phyloP scores from a whole-genome alignment of 2,888 invertebrate species.

The Terebella lapidaria region DNA sequence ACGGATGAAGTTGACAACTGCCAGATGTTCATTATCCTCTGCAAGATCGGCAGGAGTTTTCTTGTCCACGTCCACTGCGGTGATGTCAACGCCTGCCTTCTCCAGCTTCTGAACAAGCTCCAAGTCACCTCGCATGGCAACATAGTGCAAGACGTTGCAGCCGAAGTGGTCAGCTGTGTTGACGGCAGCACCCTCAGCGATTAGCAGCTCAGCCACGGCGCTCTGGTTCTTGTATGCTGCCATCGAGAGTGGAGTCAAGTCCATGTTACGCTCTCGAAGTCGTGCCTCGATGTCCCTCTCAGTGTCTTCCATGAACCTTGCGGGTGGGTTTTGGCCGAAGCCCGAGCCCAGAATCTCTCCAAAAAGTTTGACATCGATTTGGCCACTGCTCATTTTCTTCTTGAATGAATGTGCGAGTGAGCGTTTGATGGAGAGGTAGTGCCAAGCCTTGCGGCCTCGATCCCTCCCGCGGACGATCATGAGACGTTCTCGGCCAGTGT shows the following conservation, averaged over 20 bases:
- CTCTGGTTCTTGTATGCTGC: neutral
- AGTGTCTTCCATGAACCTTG: neutral
- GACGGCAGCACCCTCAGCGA: neutral
- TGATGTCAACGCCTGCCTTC: neutral
- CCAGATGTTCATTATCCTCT: neutral
- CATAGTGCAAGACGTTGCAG: neutral
- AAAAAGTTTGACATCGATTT: neutral
- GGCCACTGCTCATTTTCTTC: neutral
- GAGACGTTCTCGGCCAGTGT: neutral
- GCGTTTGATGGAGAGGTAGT: neutral
- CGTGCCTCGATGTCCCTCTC: neutral
- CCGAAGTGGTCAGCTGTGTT: neutral
- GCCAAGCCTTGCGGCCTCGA: neutral
- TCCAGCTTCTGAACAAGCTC: neutral
- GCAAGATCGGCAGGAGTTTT: neutral
- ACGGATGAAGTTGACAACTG: neutral
- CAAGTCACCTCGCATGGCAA: neutral
- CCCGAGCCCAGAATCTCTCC: neutral
- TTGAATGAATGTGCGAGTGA: neutral
- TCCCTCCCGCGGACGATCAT: neutral
- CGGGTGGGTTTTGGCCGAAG: neutral
- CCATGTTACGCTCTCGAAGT: neutral
- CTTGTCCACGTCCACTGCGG: neutral
- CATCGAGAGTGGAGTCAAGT: neutral
- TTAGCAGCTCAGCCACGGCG: neutral